Percentiles rank a stretch among this genome's conserved stretches.
These are phyloP conservation scores for Abscondita cerata DNA, from an alignment of 2,888 invertebrate species.

Conservation along the genomic window DNA sequence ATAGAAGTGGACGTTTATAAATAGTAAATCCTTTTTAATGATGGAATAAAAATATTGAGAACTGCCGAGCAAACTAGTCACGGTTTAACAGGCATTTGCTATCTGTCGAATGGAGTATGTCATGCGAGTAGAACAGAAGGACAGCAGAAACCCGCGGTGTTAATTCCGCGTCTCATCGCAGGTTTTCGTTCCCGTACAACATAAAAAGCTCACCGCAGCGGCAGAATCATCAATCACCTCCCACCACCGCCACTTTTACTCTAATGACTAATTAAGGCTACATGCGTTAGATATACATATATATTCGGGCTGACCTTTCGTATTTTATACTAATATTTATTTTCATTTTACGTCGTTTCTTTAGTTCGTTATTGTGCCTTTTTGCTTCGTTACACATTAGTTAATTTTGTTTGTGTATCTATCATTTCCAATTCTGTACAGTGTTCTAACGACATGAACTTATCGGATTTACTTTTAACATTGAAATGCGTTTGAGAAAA, in stretches of 20 bases:
- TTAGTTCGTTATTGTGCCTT: constrained; percentile 3
- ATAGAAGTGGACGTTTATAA: constrained; percentile 7
- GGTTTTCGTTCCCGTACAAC: constrained; percentile 39
- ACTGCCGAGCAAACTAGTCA: constrained; percentile 47
- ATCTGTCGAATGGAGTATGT: constrained; percentile 53
- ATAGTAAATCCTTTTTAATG: constrained; percentile 19
- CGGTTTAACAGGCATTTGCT: constrained; percentile 54
- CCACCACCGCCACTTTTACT: constrained; percentile 19
- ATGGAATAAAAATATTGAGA: constrained; percentile 34
- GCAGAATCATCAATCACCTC: constrained; percentile 44
- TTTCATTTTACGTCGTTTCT: constrained; percentile 28
- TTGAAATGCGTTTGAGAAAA: too few relatives aligned
- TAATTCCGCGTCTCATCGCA: constrained; percentile 48
- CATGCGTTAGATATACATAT: constrained; percentile 44
- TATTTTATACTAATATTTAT: constrained; percentile 29
- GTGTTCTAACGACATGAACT: too few relatives aligned
- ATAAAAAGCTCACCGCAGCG: constrained; percentile 49
- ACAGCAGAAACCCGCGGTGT: constrained; percentile 45
- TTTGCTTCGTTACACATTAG: constrained; percentile 13
- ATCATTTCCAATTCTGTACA: not conserved
- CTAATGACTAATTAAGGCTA: constrained; percentile 47
- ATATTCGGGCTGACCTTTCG: constrained; percentile 36
- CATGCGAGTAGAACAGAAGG: constrained; percentile 50
- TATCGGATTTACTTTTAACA: too few relatives aligned
- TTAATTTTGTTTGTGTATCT: constrained; percentile 12